Conservation (phyloP, 2,797 vertebrate genomes). For the Martes flavigula region DNA sequence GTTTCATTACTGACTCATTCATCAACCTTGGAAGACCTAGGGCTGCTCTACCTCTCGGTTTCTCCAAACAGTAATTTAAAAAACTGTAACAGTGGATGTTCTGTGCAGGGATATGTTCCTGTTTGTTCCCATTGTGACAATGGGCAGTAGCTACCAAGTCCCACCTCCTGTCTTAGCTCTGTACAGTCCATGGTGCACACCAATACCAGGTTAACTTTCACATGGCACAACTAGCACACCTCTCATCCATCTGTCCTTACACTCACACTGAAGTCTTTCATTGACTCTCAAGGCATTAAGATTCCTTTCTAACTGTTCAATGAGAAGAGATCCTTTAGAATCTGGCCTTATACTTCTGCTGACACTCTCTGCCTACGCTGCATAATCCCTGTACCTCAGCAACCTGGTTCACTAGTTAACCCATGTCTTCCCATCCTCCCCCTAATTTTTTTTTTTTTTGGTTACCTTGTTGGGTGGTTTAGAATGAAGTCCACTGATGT, state of each 20-base stretch:
- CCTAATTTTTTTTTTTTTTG: neutral
- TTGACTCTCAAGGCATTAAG: neutral
- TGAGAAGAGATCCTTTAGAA: neutral
- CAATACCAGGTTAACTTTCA: neutral
- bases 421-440: neutral
- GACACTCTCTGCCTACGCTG: neutral
- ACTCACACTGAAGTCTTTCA: neutral
- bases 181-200: neutral
- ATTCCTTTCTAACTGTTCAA: neutral
- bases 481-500: neutral
- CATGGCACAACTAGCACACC: no score
- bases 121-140: neutral
- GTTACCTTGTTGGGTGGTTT: neutral
- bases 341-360: neutral
- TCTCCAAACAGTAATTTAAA: neutral
- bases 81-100: neutral
- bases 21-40: neutral
- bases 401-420: neutral
- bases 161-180: neutral
- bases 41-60: neutral
- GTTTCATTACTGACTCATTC: slow-evolving; percentile 1
- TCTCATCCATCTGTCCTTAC: neutral
- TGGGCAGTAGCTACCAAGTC: rapidly evolving
- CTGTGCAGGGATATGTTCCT: neutral
- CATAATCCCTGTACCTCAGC: neutral